These are phyloP conservation scores for Heteronetta atricapilla DNA, from an alignment of 2,113 vertebrate genomes.

Conservation along the genomic window DNA sequence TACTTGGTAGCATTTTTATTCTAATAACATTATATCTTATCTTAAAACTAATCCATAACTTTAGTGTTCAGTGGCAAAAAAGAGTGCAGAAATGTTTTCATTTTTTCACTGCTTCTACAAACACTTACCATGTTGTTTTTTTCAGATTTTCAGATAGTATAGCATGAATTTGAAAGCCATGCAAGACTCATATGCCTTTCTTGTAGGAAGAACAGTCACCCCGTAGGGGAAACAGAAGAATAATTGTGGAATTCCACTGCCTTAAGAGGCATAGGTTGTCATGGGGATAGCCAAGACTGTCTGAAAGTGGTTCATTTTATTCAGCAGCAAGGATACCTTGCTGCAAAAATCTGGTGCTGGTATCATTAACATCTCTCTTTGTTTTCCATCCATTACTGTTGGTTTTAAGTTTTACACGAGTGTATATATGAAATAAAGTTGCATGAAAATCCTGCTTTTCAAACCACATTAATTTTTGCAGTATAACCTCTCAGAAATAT, in stretches of 20 bases:
- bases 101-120: neutral
- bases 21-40: neutral
- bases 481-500: neutral
- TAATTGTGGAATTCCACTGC: neutral
- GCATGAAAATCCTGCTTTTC: neutral
- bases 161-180: neutral
- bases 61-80: neutral
- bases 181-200: neutral
- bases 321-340: neutral
- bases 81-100: neutral
- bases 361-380: neutral
- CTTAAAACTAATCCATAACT: neutral
- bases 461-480: neutral
- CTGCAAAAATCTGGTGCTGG: neutral
- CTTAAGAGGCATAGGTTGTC: slow-evolving; percentile 24
- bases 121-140: neutral
- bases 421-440: neutral
- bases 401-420: neutral
- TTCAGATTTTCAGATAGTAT: neutral
- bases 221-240: neutral
- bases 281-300: slow-evolving; percentile 1
- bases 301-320: slow-evolving; percentile 17
- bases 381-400: neutral
- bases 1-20: neutral
- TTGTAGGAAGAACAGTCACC: neutral